A percentile compares a stretch with the other conserved stretches of the same genome.
phyloP scores from a whole-genome alignment of 2,113 vertebrate species.

The Corythoichthys haematopterus region DNA sequence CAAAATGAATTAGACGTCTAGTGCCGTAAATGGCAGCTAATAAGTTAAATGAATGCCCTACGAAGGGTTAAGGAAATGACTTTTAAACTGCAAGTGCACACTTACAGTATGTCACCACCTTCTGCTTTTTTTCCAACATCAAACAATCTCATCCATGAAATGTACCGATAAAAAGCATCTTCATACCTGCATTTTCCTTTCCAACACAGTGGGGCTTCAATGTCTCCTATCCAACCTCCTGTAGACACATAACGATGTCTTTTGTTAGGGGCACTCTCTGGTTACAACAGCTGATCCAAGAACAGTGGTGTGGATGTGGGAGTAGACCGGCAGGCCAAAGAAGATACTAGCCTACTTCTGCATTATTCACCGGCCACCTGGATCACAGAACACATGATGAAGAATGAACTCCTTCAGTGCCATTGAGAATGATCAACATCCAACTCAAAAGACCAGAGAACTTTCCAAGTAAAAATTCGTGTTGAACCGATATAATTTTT shows the following conservation, averaged over 20 bases:
- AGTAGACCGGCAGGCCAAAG: background rate
- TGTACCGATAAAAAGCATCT: background rate
- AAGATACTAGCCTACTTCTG: slow-evolving; percentile 7
- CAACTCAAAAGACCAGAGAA: no score
- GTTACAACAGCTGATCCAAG: slow-evolving; percentile 37
- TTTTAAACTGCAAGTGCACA: background rate
- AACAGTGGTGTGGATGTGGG: background rate
- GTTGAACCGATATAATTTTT: no score
- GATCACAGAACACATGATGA: slow-evolving; percentile 12
- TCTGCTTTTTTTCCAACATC: background rate
- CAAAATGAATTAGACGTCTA: no score
- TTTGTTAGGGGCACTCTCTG: slow-evolving; percentile 47
- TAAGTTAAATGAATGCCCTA: no score
- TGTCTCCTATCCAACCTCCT: slow-evolving; percentile 20
- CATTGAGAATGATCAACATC: no score
- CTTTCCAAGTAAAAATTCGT: no score
- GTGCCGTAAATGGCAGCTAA: no score
- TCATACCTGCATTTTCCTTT: background rate
- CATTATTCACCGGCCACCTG: slow-evolving; percentile 39
- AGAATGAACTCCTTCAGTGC: background rate
- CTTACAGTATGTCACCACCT: background rate
- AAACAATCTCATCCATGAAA: background rate
- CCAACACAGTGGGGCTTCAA: slow-evolving; percentile 11
- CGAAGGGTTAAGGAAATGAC: background rate
- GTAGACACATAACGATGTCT: slow-evolving; percentile 51